Conservation (phyloP, 2,797 vertebrate species). For the Australoheros facetus region DNA sequence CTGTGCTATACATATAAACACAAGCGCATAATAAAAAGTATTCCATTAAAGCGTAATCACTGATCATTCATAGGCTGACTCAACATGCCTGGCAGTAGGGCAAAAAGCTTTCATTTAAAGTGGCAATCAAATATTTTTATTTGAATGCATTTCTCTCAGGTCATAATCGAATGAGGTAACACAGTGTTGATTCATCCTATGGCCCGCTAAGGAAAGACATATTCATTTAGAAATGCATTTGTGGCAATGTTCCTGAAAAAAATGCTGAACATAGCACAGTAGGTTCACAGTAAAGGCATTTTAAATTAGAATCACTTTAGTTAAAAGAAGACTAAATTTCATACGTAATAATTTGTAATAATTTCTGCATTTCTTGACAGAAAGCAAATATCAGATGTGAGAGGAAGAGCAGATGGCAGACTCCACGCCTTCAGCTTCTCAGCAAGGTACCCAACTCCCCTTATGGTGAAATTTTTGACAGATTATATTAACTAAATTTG, state of each 20-base stretch:
- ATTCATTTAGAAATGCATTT: not conserved
- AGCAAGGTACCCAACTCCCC: not conserved
- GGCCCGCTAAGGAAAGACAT: not conserved
- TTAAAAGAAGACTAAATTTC: not conserved
- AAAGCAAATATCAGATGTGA: no score
- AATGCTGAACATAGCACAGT: not conserved
- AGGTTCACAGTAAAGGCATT: not conserved
- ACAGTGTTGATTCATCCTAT: not conserved
- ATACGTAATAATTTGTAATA: not conserved
- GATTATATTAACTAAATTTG: not conserved
- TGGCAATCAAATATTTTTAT: not conserved
- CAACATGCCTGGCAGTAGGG: slow-evolving; percentile 9
- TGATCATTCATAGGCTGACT: slow-evolving; percentile 12
- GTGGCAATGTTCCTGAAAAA: not conserved
- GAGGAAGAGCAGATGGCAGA: not conserved
- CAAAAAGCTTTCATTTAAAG: slow-evolving; percentile 1
- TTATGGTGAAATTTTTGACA: not conserved
- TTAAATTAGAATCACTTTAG: not conserved
- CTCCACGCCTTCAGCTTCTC: not conserved
- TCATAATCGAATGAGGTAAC: not conserved
- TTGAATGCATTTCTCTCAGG: not conserved
- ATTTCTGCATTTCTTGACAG: no score
- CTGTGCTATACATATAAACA: not conserved
- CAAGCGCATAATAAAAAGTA: slow-evolving; percentile 8
- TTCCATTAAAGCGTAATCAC: slow-evolving; percentile 11